Percentiles rank a stretch among this genome's conserved stretches.
These are phyloP conservation scores for Nasonia vitripennis DNA, from an alignment of 1,140 invertebrate species.

Conservation along the genomic window DNA sequence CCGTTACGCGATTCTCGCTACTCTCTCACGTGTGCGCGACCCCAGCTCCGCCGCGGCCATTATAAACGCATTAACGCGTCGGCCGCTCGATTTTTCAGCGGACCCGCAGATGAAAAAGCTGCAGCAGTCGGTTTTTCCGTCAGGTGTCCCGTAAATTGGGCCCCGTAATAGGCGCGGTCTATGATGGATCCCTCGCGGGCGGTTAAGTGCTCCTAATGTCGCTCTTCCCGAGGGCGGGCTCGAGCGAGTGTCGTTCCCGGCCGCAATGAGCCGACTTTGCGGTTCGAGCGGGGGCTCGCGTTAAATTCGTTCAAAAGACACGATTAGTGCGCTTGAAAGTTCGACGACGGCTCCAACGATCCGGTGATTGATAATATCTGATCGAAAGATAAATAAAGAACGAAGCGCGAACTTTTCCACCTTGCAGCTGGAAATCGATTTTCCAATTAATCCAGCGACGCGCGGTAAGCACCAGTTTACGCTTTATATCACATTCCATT, in stretches of 20 bases:
- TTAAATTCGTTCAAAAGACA: not conserved
- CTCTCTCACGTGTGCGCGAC: not conserved
- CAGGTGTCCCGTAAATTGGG: not conserved
- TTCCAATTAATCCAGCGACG: not conserved
- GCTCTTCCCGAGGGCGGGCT: not conserved
- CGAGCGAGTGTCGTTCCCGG: not conserved
- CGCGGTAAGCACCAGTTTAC: not conserved
- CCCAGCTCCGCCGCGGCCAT: conserved; percentile 6
- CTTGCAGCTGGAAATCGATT: not conserved
- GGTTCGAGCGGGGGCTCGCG: not conserved
- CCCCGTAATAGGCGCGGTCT: not conserved
- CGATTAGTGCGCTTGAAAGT: no score
- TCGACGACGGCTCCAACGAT: no score
- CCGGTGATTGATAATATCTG: no score
- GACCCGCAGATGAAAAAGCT: not conserved
- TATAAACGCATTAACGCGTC: conserved; percentile 50
- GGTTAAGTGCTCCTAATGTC: conserved; percentile 17
- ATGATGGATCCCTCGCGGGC: not conserved
- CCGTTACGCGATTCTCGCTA: conserved; percentile 31
- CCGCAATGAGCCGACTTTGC: not conserved
- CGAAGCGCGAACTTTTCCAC: no score
- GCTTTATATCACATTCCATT: conserved; percentile 32
- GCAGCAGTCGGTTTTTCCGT: not conserved
- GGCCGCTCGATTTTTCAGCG: conserved; percentile 29
- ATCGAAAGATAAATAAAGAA: no score